Conservation (phyloP, 2,888 invertebrate genomes). For the Agonopterix alstromeriana region DNA sequence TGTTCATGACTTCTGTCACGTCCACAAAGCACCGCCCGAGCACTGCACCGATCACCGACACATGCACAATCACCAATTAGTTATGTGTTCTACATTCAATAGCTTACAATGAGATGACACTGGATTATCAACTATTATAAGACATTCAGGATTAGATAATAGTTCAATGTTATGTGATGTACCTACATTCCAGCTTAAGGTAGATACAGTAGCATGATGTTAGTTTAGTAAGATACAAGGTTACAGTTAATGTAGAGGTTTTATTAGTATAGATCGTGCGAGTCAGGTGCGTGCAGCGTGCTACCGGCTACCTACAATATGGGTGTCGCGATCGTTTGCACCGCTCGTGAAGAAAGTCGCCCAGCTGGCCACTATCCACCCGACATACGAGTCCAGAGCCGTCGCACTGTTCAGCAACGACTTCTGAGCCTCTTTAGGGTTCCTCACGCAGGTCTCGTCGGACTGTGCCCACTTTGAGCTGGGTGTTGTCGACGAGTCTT, state of each 20-base stretch:
- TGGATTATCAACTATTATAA: too few species aligned
- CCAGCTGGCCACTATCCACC: conserved; percentile 65
- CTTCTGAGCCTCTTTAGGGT: conserved; percentile 47
- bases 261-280: background rate
- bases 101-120: too few species aligned
- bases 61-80: conserved; percentile 26
- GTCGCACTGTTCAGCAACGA: conserved; percentile 56
- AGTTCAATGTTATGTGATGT: too few species aligned
- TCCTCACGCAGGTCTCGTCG: conserved; percentile 46
- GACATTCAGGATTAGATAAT: too few species aligned
- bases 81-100: conserved; percentile 1
- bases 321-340: conserved; percentile 53
- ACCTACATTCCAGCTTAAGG: too few species aligned
- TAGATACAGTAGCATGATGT: background rate
- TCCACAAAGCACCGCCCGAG: conserved; percentile 56
- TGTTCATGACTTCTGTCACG: conserved; percentile 32
- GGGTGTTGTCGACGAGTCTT: conserved; percentile 46
- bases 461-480: conserved; percentile 16
- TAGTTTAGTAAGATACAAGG: background rate
- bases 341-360: conserved; percentile 58
- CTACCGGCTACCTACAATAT: conserved; percentile 54
- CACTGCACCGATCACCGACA: conserved; percentile 43
- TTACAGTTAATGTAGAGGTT: conserved; percentile 1
- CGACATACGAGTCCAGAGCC: conserved; percentile 63
- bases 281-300: conserved; percentile 10